Base-by-base conservation (phyloP, 2,797 vertebrate species). In the Galaxias olidus region DNA sequence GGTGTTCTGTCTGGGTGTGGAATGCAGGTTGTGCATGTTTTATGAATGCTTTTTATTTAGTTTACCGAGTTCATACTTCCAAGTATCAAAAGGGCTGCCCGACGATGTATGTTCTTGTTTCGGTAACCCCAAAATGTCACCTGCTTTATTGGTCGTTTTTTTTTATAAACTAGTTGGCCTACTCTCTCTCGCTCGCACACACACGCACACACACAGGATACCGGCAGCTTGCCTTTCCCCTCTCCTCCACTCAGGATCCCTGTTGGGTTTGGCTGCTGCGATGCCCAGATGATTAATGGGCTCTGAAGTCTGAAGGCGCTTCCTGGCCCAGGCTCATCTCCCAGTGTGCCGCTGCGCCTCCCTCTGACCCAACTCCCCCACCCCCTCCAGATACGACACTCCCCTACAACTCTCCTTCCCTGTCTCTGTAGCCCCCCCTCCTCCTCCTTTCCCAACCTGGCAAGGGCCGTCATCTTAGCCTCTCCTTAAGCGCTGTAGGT, bases 271-370 rank as follows among this genome's bases (percentile, higher is more conserved):
- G 48, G 68, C 71, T 79, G 63, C 78, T 67, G 71, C 70, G 62
- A 71, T 41, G 49, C 48, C 66, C 42, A 59, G 66, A 81, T 89
- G 84, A 89, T 88, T 86, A 87, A 89, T 88, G 80, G 74, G 42
- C 63, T 76, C 51, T n/a, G 63, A 77, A 72, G 76, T 18, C 71
- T 67, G 72, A 73, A 72, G 72, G 63, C 51, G 76, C 65, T 78
- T 81, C 68, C 68, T 75, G 13, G 11, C 70, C 52, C 52, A 67
- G 63, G 78, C 52, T 83, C 74, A 72, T 83, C 77, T 77, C 55
- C 63, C 55, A 67, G 76, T 72, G 61, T 46, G 51, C 68, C 58
- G 41, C 65, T 68, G 53, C 71, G 44, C 30, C 44, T 17, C 59
- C 12, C 13, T 57, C 20, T 56, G 53, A 56, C 66, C 65, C 60